A percentile compares a stretch with the other conserved stretches of the same genome.
phyloP scores from a whole-genome alignment of 2,113 vertebrate species.

The Gnathonemus echidnorhynchus region DNA sequence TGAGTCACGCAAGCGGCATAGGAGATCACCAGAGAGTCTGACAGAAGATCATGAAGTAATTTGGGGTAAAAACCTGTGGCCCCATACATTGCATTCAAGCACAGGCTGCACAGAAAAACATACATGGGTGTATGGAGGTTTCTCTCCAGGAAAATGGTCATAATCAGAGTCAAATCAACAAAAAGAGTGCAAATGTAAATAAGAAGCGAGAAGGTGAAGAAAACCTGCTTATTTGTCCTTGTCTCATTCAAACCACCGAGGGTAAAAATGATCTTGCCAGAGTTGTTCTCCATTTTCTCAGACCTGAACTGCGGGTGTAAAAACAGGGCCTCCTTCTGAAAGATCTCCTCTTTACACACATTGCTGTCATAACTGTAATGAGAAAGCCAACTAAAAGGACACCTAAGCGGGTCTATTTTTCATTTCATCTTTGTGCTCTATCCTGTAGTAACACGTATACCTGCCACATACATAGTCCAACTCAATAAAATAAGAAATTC shows the following conservation, averaged over 20 bases:
- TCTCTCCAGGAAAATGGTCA: conserved; percentile 1
- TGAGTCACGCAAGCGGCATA: conserved; percentile 4
- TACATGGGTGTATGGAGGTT: not conserved
- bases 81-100: conserved; percentile 1
- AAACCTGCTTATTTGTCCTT: not conserved
- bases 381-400: not conserved
- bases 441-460: not conserved
- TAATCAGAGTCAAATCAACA: not conserved
- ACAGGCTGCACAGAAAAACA: not conserved
- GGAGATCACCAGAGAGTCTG: conserved; percentile 10
- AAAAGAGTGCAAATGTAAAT: conserved; percentile 5
- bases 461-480: not conserved
- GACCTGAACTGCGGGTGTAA: not conserved
- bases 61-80: conserved; percentile 18
- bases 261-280: not conserved
- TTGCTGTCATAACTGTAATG: not conserved
- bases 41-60: conserved; percentile 9
- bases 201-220: conserved; percentile 10
- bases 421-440: not conserved
- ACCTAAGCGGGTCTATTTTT: not conserved
- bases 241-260: not conserved
- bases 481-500: not conserved
- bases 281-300: not conserved
- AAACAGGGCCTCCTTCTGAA: not conserved
- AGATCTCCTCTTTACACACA: not conserved